Percentiles rank a stretch among this genome's conserved stretches.
Evolutionary conservation across 2,113 vertebrate genomes (phyloP).

Genomic region (Montifringilla adamsi): DNA sequence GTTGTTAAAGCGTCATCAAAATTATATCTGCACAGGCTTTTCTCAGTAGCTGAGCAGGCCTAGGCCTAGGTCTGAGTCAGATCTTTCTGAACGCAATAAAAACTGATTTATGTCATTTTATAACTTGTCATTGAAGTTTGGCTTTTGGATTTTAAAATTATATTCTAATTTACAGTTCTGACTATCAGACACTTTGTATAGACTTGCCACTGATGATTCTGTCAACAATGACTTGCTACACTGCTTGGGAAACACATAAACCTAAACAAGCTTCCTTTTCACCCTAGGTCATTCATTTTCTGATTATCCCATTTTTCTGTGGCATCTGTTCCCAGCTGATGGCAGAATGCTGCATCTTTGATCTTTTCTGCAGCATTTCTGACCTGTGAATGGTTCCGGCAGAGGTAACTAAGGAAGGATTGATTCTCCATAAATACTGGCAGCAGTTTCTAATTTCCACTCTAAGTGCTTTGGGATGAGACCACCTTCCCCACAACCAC

Average conservation of each 20-base stretch:
- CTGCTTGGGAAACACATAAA: neutral
- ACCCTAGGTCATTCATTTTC: neutral
- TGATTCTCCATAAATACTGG: neutral
- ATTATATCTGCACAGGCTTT: neutral
- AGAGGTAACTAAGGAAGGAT: neutral
- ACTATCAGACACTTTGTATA: neutral
- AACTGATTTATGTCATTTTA: neutral
- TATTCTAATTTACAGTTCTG: neutral
- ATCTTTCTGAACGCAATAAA: neutral
- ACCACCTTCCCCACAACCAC: neutral
- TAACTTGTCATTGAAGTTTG: neutral
- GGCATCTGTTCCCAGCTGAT: neutral
- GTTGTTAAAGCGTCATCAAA: neutral
- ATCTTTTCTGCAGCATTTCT: neutral
- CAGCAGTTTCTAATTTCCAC: neutral
- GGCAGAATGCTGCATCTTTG: neutral
- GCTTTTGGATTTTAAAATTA: neutral
- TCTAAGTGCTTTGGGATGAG: neutral
- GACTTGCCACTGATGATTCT: neutral
- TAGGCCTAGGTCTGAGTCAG: neutral
- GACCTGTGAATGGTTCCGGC: neutral
- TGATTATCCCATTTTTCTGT: neutral
- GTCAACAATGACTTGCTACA: neutral
- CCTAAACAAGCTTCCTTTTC: neutral
- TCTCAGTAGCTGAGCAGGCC: neutral